These are phyloP conservation scores for Automeris io DNA, from an alignment of 2,888 invertebrate species.

Conservation along the genomic window DNA sequence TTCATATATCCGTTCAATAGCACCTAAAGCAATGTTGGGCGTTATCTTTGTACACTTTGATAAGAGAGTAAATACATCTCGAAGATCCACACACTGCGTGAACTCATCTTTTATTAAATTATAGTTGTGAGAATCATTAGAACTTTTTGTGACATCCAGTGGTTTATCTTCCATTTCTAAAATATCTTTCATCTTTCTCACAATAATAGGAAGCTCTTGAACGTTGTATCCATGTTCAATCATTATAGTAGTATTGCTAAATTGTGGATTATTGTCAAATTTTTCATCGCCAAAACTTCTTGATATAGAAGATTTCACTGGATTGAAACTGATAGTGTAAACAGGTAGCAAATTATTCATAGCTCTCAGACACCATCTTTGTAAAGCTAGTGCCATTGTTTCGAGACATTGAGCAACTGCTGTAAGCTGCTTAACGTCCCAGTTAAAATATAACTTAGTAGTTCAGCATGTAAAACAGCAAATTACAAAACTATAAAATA, in stretches of 20 bases:
- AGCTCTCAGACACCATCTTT: slow-evolving; percentile 49
- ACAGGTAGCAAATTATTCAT: slow-evolving; percentile 37
- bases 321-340: slow-evolving; percentile 24
- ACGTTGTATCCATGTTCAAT: slow-evolving; percentile 82
- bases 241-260: slow-evolving; percentile 71
- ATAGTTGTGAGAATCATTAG: slow-evolving; percentile 46
- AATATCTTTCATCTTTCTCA: slow-evolving; percentile 69
- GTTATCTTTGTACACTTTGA: slow-evolving; percentile 70
- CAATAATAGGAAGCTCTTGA: slow-evolving; percentile 81
- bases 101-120: slow-evolving; percentile 65
- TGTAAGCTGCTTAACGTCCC: too few species aligned
- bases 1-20: slow-evolving; percentile 65
- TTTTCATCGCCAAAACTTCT: slow-evolving; percentile 50
- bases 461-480: too few species aligned
- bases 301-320: slow-evolving; percentile 18
- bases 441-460: too few species aligned
- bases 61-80: slow-evolving; percentile 63
- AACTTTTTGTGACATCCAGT: slow-evolving; percentile 22
- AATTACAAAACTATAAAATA: not conserved
- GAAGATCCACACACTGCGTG: slow-evolving; percentile 54
- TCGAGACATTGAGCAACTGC: slow-evolving; percentile 1
- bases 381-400: slow-evolving; percentile 49
- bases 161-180: slow-evolving; percentile 39
- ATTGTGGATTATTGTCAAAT: slow-evolving; percentile 40
- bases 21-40: slow-evolving; percentile 67